Evolutionary conservation across 2,113 vertebrate species (phyloP).

Genomic region (Malaclemys terrapin): DNA sequence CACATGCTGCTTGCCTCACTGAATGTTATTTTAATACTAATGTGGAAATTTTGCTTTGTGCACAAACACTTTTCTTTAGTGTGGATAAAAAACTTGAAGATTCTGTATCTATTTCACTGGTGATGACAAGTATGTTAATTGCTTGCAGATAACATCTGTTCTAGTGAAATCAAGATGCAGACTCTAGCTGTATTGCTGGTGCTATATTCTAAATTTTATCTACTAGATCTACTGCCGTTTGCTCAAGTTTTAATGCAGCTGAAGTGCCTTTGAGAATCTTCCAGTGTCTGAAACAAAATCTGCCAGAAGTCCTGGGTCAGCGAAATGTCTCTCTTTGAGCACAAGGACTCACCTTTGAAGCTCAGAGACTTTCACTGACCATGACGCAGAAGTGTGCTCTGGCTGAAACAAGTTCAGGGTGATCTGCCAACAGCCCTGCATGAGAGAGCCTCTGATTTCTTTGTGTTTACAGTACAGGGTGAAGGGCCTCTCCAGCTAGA

Average conservation of each 20-base stretch:
- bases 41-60: conserved; percentile 75
- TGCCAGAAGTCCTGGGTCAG: conserved; percentile 86
- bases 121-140: conserved; percentile 87
- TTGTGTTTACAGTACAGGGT: conserved; percentile 81
- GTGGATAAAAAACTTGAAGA: conserved; percentile 54
- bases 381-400: conserved; percentile 84
- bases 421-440: conserved; percentile 78
- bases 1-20: conserved; percentile 59
- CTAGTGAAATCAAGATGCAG: conserved; percentile 82
- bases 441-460: conserved; percentile 74
- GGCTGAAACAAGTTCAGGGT: conserved; percentile 83
- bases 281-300: conserved; percentile 90
- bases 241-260: conserved; percentile 73
- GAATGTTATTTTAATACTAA: conserved; percentile 78
- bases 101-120: conserved; percentile 81
- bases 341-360: conserved; percentile 86
- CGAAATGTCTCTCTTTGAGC: conserved; percentile 89
- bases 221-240: conserved; percentile 66
- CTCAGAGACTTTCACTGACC: conserved; percentile 88
- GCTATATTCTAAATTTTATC: conserved; percentile 76
- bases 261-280: conserved; percentile 81
- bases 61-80: conserved; percentile 76
- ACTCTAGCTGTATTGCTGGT: conserved; percentile 66
- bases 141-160: conserved; percentile 90
- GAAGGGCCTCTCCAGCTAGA: conserved; percentile 70